A percentile compares a stretch with the other conserved stretches of the same genome.
Conservation (phyloP, 2,113 vertebrate genomes). For the Megaceryle maxima region DNA sequence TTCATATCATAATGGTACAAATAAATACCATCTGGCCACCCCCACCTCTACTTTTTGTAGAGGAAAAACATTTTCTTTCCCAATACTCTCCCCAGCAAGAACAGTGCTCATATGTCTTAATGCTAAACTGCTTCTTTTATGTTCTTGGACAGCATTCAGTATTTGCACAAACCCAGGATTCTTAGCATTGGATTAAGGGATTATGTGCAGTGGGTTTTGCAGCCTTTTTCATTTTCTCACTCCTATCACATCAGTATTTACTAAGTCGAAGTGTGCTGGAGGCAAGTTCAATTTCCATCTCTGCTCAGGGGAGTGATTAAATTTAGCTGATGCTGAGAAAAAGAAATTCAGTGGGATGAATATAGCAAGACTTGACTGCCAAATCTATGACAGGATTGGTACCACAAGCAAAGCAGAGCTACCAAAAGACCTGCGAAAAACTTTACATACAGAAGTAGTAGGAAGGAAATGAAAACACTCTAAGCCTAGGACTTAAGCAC, state of each 20-base stretch:
- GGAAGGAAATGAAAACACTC: background rate
- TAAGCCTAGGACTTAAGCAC: background rate
- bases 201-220: background rate
- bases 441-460: background rate
- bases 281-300: constrained; percentile 30
- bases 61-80: background rate
- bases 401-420: background rate
- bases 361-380: background rate
- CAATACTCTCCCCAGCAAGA: background rate
- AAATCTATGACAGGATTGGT: background rate
- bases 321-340: background rate
- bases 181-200: constrained; percentile 38
- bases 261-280: background rate
- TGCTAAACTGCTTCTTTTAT: background rate
- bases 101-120: background rate
- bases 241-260: constrained; percentile 7
- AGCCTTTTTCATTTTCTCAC: constrained; percentile 27
- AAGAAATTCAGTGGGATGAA: background rate
- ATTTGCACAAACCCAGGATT: background rate
- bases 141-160: background rate
- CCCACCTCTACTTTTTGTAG: background rate
- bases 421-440: background rate
- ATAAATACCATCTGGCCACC: background rate
- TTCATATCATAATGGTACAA: background rate
- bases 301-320: background rate